Conservation (phyloP, 2,113 vertebrate genomes). For the Verasper variegatus region DNA sequence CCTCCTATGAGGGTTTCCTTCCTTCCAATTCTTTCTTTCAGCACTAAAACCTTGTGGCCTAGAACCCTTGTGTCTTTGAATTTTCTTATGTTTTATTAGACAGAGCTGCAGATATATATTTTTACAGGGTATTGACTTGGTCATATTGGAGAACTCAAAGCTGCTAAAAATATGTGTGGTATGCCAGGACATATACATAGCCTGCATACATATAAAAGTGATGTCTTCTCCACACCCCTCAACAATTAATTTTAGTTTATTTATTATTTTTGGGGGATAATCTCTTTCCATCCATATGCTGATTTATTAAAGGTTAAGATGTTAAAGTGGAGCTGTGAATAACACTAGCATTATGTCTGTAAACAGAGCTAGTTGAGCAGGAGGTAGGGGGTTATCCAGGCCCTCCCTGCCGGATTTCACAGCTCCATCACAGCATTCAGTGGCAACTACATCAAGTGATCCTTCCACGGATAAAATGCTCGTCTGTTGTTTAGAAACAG, state of each 20-base stretch:
- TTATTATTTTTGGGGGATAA: too few relatives aligned
- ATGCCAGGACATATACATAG: too few relatives aligned
- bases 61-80: too few relatives aligned
- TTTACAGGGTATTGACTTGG: neutral
- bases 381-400: neutral
- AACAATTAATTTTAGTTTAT: neutral
- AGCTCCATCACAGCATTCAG: constrained; percentile 26
- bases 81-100: too few relatives aligned
- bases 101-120: too few relatives aligned
- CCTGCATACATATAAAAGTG: too few relatives aligned
- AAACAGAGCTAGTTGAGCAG: constrained; percentile 5
- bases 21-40: too few relatives aligned
- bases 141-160: neutral
- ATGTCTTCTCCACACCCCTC: too few relatives aligned
- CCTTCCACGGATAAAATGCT: constrained; percentile 66
- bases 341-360: neutral
- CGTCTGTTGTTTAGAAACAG: constrained; percentile 87
- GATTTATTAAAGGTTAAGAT: neutral
- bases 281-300: neutral
- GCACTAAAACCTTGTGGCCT: too few relatives aligned
- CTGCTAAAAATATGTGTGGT: neutral
- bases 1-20: neutral
- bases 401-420: constrained; percentile 4
- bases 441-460: constrained; percentile 52
- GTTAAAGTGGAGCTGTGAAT: neutral